phyloP scores from a whole-genome alignment of 1,140 invertebrate species.

The Trichonephila inaurata region DNA sequence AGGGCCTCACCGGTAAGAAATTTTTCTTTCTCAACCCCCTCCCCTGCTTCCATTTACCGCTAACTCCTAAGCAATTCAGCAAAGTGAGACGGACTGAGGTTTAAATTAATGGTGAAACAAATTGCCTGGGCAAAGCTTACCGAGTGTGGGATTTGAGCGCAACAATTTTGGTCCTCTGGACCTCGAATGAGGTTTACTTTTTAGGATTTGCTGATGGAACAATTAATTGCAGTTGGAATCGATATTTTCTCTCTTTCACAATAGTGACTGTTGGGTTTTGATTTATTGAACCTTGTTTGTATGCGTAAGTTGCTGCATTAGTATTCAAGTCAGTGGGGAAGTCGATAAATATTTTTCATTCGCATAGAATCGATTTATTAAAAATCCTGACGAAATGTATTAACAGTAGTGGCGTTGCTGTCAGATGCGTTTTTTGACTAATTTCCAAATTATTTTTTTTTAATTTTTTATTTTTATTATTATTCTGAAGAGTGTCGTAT shows the following conservation, averaged over 20 bases:
- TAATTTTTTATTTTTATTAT: neutral
- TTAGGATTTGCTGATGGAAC: neutral
- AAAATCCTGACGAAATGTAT: constrained; percentile 10
- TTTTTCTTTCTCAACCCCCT: constrained; percentile 10
- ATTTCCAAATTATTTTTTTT: neutral
- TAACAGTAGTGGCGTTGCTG: constrained; percentile 2
- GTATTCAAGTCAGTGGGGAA: neutral
- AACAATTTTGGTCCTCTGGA: constrained; percentile 30
- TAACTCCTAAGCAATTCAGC: constrained; percentile 31
- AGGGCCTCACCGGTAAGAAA: neutral
- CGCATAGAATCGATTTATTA: neutral
- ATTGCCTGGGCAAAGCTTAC: constrained; percentile 51
- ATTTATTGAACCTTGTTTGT: constrained; percentile 6
- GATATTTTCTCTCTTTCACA: constrained; percentile 5
- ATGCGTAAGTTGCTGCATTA: neutral
- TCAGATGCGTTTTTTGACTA: constrained; percentile 11
- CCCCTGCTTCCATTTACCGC: constrained; percentile 15
- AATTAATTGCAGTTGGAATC: constrained; percentile 26
- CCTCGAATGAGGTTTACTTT: neutral
- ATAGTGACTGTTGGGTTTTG: neutral
- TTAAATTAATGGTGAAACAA: constrained; percentile 57
- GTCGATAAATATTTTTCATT: constrained; percentile 28
- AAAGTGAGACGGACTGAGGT: constrained; percentile 36
- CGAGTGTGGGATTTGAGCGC: constrained; percentile 34
- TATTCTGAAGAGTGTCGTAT: neutral